Evolutionary conservation across 2,888 invertebrate genomes (phyloP).

Genomic region (Odiellus spinosus): DNA sequence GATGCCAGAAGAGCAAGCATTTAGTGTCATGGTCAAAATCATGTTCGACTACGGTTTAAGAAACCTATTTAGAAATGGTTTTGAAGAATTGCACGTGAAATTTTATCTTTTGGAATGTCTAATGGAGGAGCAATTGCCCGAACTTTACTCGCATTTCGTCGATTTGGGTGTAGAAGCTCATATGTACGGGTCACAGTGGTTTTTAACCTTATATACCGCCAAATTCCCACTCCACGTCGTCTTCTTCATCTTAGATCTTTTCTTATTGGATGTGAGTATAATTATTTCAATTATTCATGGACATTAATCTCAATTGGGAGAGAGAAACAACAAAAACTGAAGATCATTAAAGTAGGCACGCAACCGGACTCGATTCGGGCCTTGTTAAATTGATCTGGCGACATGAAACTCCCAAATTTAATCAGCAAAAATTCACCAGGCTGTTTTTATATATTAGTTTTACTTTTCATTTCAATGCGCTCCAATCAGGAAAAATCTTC

Average conservation of each 20-base stretch:
- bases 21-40: constrained; percentile 83
- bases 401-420: no score
- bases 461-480: no score
- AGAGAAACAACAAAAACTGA: no score
- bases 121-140: constrained; percentile 48
- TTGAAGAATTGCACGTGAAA: constrained; percentile 85
- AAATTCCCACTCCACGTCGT: constrained; percentile 70
- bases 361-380: no score
- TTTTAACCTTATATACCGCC: constrained; percentile 96
- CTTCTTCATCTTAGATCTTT: constrained; percentile 92
- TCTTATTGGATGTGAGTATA: constrained; percentile 43
- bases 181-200: constrained; percentile 99
- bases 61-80: constrained; percentile 89
- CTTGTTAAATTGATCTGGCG: no score
- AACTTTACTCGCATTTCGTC: constrained; percentile 35
- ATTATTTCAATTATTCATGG: not conserved
- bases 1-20: constrained; percentile 99
- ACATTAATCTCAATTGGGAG: no score
- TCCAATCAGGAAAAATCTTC: no score
- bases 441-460: no score
- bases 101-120: constrained; percentile 86
- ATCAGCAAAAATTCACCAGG: no score
- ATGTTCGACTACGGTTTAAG: constrained; percentile 94
- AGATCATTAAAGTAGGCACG: no score
- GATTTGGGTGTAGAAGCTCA: constrained; percentile 81